These are phyloP conservation scores for Drosophila miranda DNA, from an alignment of 1,140 invertebrate species.

Conservation along the genomic window DNA sequence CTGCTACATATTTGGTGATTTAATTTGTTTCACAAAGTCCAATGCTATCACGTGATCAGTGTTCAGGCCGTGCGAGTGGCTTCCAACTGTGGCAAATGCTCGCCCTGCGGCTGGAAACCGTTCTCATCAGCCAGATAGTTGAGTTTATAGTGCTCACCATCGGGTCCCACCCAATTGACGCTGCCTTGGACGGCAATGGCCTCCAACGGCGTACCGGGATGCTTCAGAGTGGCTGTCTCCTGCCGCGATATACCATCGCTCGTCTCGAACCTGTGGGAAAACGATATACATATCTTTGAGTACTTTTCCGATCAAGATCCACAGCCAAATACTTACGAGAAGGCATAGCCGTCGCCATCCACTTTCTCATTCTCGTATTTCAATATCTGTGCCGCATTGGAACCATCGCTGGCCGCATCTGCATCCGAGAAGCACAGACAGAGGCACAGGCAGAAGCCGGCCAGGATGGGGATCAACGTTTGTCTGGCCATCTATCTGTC, in stretches of 20 bases:
- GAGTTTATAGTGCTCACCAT: constrained; percentile 86
- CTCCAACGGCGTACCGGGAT: constrained; percentile 82
- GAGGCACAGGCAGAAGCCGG: too few species aligned
- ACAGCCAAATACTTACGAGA: constrained; percentile 81
- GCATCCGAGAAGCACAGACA: constrained; percentile 10
- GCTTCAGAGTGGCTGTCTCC: constrained; percentile 85
- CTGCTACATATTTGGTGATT: constrained; percentile 1
- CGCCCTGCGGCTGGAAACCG: constrained; percentile 87
- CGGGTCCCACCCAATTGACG: constrained; percentile 87
- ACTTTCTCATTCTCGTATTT: constrained; percentile 82
- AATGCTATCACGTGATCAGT: constrained; percentile 54
- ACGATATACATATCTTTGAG: constrained; percentile 5
- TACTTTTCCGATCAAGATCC: constrained; percentile 4
- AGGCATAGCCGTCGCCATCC: constrained; percentile 81
- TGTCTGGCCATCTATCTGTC: constrained; percentile 36
- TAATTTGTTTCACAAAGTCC: constrained; percentile 24
- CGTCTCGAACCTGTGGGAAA: constrained; percentile 84
- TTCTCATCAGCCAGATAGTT: constrained; percentile 89
- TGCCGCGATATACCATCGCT: constrained; percentile 86
- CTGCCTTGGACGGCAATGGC: constrained; percentile 85
- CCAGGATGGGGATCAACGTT: constrained; percentile 8
- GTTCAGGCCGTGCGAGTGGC: constrained; percentile 85
- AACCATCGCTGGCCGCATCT: constrained; percentile 12
- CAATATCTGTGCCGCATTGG: constrained; percentile 82
- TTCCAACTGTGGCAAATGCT: constrained; percentile 85